Evolutionary conservation across 2,113 vertebrate species (phyloP).

Genomic region (Theropithecus gelada): DNA sequence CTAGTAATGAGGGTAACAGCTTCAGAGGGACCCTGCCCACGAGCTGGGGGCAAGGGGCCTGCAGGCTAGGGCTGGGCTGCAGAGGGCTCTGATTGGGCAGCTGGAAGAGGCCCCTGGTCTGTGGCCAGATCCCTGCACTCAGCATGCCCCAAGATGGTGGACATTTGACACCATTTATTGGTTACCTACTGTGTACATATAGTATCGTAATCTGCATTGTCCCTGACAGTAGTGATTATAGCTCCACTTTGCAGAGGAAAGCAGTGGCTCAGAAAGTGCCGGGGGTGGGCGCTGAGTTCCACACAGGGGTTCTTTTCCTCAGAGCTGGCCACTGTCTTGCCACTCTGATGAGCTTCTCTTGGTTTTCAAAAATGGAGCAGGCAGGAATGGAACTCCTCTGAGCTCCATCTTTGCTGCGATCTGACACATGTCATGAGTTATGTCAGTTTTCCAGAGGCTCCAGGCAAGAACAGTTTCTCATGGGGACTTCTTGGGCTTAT

Average conservation of each 20-base stretch:
- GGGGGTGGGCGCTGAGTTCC: fast-evolving
- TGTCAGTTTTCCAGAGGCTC: neutral
- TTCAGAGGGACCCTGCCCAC: neutral
- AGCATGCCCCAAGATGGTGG: neutral
- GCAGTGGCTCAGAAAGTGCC: neutral
- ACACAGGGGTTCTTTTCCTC: fast-evolving
- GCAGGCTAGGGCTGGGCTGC: neutral
- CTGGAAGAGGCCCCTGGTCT: neutral
- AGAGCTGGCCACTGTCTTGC: neutral
- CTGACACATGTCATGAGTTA: neutral
- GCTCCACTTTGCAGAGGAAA: neutral
- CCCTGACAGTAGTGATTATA: too few species aligned
- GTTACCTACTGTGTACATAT: too few species aligned
- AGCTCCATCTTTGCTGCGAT: neutral
- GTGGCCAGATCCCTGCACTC: neutral
- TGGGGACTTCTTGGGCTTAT: neutral
- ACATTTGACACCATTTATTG: fast-evolving
- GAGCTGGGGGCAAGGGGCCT: neutral
- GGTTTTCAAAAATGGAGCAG: neutral
- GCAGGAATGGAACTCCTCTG: neutral
- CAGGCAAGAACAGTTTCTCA: neutral
- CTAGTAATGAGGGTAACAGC: fast-evolving
- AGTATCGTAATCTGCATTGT: fast-evolving
- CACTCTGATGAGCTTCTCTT: too few species aligned
- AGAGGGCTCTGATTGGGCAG: neutral